phyloP scores from a whole-genome alignment of 2,113 vertebrate genomes.

The Podilymbus podiceps region DNA sequence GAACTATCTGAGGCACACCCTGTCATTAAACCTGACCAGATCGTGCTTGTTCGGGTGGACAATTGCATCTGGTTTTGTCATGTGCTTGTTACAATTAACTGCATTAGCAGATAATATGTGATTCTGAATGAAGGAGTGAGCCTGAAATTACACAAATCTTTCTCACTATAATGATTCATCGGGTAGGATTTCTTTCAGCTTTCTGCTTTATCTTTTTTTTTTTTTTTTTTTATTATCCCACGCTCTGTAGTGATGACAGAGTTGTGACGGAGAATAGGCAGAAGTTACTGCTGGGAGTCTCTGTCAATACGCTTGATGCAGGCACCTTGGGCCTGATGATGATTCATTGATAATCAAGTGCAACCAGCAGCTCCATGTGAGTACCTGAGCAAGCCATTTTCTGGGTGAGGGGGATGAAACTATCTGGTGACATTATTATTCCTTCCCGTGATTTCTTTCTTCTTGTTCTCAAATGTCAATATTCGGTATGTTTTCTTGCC shows the following conservation, averaged over 20 bases:
- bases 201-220: neutral
- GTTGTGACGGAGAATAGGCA: neutral
- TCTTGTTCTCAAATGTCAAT: neutral
- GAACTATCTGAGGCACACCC: neutral
- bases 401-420: neutral
- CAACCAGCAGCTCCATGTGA: neutral
- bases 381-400: neutral
- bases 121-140: slow-evolving; percentile 22
- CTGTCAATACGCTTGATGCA: neutral
- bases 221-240: neutral
- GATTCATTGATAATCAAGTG: slow-evolving; percentile 27
- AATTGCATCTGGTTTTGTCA: neutral
- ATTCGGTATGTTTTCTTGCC: neutral
- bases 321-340: neutral
- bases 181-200: slow-evolving; percentile 10
- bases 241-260: neutral
- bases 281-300: neutral
- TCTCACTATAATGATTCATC: slow-evolving; percentile 39
- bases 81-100: neutral
- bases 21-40: neutral
- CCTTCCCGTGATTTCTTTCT: neutral
- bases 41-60: neutral
- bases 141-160: neutral
- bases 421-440: neutral
- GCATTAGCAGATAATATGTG: neutral